Evolutionary conservation across 1,140 invertebrate genomes (phyloP).

Genomic region (Phortica variegata): DNA sequence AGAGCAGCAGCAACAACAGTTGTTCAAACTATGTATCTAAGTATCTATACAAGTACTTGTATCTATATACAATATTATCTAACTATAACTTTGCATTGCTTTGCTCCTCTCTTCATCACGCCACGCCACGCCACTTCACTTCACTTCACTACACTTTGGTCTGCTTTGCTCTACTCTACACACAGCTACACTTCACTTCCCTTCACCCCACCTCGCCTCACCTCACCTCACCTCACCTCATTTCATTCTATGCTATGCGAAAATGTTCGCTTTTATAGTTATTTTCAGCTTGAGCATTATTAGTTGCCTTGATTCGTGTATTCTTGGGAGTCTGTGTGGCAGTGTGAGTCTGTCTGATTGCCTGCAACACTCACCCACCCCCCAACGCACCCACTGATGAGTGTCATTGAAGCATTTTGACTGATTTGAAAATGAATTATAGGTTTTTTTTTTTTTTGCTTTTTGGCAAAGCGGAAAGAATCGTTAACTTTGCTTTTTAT

Average conservation of each 20-base stretch:
- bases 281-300: too few relatives aligned
- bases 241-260: too few relatives aligned
- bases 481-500: neutral
- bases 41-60: neutral
- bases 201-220: too few relatives aligned
- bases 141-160: neutral
- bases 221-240: too few relatives aligned
- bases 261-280: too few relatives aligned
- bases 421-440: constrained; percentile 4
- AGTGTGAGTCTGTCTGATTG: neutral
- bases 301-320: too few relatives aligned
- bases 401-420: neutral
- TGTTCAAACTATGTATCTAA: neutral
- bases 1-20: neutral
- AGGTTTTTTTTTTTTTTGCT: too few relatives aligned
- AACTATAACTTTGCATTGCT: constrained; percentile 1
- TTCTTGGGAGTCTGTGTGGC: too few relatives aligned
- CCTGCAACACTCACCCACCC: neutral
- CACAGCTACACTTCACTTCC: too few relatives aligned
- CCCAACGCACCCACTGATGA: neutral
- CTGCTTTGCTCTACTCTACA: constrained; percentile 7
- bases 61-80: neutral
- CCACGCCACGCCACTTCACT: too few relatives aligned
- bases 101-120: neutral
- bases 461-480: too few relatives aligned